Evolutionary conservation across 2,888 invertebrate species (phyloP).

Genomic region (Drosophila mimica): DNA sequence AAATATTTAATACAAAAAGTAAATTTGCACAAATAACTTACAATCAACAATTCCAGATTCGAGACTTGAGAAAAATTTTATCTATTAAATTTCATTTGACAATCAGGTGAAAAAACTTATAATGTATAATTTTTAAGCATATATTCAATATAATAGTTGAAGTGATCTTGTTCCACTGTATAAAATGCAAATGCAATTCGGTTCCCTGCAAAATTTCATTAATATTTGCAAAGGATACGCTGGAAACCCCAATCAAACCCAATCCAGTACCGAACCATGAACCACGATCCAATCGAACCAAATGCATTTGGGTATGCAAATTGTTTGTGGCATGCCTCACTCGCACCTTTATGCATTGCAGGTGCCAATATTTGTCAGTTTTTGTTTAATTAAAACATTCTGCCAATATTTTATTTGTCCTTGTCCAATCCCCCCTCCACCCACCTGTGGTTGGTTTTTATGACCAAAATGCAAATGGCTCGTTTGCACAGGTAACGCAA

Average conservation of each 20-base stretch:
- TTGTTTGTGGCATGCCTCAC: constrained; percentile 36
- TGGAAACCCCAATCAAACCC: constrained; percentile 8
- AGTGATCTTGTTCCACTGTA: constrained; percentile 24
- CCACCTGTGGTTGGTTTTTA: constrained; percentile 13
- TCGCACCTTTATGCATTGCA: constrained; percentile 27
- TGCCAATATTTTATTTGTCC: constrained; percentile 70
- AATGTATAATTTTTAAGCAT: not conserved
- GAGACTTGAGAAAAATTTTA: not conserved
- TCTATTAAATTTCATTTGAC: constrained; percentile 1
- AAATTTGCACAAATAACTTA: constrained; percentile 21
- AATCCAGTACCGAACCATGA: constrained; percentile 10
- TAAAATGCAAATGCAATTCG: constrained; percentile 64
- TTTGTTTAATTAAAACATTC: constrained; percentile 81
- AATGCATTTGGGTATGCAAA: constrained; percentile 75
- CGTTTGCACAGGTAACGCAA: constrained; percentile 45
- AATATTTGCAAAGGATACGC: constrained; percentile 58
- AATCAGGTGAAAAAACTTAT: constrained; percentile 10
- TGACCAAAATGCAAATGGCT: constrained; percentile 66
- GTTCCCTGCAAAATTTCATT: constrained; percentile 66
- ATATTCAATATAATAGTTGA: not conserved
- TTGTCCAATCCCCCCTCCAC: not conserved
- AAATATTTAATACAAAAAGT: constrained; percentile 40
- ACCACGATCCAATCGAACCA: constrained; percentile 31
- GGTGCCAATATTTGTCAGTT: constrained; percentile 78
- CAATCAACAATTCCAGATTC: not conserved